Percentiles rank a stretch among this genome's conserved stretches.
phyloP scores from a whole-genome alignment of 1,140 invertebrate genomes.

The Zaprionus tsacasi region DNA sequence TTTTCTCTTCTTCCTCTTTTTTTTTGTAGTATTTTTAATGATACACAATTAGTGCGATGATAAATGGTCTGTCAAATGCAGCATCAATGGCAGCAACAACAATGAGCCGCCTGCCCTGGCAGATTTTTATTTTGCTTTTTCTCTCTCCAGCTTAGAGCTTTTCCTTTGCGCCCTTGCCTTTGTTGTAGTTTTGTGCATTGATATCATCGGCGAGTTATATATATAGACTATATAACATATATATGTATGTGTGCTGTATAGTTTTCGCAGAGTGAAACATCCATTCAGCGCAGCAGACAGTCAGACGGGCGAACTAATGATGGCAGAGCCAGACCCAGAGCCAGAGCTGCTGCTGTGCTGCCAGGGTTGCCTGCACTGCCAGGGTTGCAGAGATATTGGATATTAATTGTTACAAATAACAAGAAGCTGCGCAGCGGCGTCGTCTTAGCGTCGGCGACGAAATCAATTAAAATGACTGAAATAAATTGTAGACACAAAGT shows the following conservation, averaged over 20 bases:
- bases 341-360: neutral
- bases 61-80: constrained; percentile 84
- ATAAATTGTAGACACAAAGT: constrained; percentile 74
- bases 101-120: constrained; percentile 28
- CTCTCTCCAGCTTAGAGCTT: constrained; percentile 37
- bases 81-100: constrained; percentile 54
- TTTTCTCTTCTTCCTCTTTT: constrained; percentile 16
- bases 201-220: constrained; percentile 48
- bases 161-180: constrained; percentile 26
- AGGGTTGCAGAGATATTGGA: constrained; percentile 68
- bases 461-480: constrained; percentile 79
- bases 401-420: constrained; percentile 82
- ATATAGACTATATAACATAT: neutral
- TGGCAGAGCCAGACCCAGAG: constrained; percentile 32
- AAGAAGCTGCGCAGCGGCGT: constrained; percentile 48
- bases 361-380: neutral
- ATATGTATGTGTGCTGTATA: neutral
- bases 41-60: constrained; percentile 84
- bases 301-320: constrained; percentile 63
- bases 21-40: constrained; percentile 66
- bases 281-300: constrained; percentile 31
- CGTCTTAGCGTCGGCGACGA: constrained; percentile 38
- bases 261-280: constrained; percentile 58
- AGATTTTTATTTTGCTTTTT: constrained; percentile 30
- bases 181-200: constrained; percentile 59